phyloP scores from a whole-genome alignment of 2,113 vertebrate species.

The Anarhynchus alexandrinus region DNA sequence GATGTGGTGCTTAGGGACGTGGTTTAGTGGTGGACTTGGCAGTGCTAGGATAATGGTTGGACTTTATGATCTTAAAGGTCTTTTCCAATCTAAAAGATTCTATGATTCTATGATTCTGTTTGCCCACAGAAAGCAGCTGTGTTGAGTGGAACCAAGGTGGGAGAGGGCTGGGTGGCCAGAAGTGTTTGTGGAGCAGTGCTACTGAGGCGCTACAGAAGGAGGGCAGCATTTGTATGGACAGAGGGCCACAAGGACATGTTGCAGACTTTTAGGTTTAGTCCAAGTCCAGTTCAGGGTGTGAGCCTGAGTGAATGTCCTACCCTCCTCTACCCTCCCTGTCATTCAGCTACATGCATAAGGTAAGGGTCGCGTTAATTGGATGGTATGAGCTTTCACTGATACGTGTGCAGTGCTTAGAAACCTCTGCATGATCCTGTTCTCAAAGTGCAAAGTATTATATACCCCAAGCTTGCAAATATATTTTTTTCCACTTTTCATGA shows the following conservation, averaged over 20 bases:
- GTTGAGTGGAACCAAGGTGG: neutral
- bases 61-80: neutral
- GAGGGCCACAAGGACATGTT: neutral
- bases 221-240: neutral
- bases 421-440: neutral
- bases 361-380: neutral
- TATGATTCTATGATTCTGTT: neutral
- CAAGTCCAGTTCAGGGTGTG: neutral
- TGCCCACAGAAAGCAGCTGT: no score
- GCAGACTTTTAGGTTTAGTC: neutral
- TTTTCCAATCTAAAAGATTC: no score
- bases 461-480: neutral
- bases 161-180: no score
- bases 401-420: neutral
- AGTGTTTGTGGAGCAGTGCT: neutral
- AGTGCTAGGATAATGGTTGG: neutral
- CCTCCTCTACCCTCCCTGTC: neutral
- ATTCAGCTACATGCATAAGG: neutral
- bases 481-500: neutral
- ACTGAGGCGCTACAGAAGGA: neutral
- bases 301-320: neutral
- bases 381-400: neutral
- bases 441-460: neutral
- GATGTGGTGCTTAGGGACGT: neutral
- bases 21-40: neutral